Evolutionary conservation across 2,888 invertebrate genomes (phyloP), one percentile per base, ranked within the genome.

Genomic region (Chouioia cunea): DNA sequence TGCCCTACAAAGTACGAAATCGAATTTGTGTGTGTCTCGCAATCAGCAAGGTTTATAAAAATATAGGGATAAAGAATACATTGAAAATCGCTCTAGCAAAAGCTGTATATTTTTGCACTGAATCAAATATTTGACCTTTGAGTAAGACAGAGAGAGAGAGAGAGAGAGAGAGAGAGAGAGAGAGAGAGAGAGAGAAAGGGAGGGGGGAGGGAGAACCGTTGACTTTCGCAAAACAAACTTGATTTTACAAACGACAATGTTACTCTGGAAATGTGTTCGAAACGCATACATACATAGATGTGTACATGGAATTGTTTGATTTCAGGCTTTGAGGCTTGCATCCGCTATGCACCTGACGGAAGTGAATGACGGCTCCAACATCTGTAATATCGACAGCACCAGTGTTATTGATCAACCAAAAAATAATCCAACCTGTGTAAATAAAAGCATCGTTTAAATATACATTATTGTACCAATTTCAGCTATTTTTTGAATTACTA

Each of bases 281-380:
- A 23, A 53, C 20, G 14, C 15, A 23, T 23, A 53, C 8, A 57
- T 14, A 10, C 23, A 53, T 23, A 22, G 18, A 22, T 62, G 1
- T 14, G 16, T 54, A 47, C 1, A 47, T 36, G 14, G 10, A 57
- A 16, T 54, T 59, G 18, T 54, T 54, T 50, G 14, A 27, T 70
- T 81, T 72, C 76, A 82, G 82, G 80, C 80, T 20, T 66, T 74
- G 44, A 77, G 80, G 57, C 75, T 79, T 59, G 79, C 80, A 6
- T 76, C 75, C 18, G 78, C 78, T 44, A 78, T 81, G 77, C 79
- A 79, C 69, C 73, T 82, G 74, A 77, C 77, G 73, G 78, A 78
- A 72, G 77, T 81, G 53, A 77, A 79, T 70, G 78, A 71, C 46
- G 63, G 47, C 70, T 65, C 47, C 6, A 58, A 36, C 36, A 43